Percentiles rank a stretch among this genome's conserved stretches.
phyloP scores from a whole-genome alignment of 2,797 vertebrate genomes.

The Gymnocypris eckloni region DNA sequence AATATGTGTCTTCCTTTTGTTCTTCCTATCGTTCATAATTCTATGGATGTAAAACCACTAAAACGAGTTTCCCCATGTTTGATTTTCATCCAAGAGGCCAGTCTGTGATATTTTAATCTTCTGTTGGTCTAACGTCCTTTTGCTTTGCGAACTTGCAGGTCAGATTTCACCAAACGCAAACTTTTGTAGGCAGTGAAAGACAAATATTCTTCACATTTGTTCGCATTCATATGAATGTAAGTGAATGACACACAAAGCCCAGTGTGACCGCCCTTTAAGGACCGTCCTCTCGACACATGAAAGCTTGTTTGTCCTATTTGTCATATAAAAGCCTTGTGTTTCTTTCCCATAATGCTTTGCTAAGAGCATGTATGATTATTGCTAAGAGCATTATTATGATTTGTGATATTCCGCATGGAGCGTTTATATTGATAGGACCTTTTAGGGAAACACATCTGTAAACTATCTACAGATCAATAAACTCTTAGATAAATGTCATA shows the following conservation, averaged over 20 bases:
- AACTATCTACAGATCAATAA: slow-evolving; percentile 53
- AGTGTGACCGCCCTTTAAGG: background rate
- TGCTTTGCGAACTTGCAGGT: background rate
- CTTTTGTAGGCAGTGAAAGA: slow-evolving; percentile 14
- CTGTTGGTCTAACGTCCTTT: background rate
- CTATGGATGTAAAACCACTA: background rate
- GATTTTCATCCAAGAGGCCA: background rate
- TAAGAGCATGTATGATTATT: slow-evolving; percentile 44
- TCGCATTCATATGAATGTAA: slow-evolving; percentile 4
- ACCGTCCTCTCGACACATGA: background rate
- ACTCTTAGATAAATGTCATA: slow-evolving; percentile 49
- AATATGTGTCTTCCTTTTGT: background rate
- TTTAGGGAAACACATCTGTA: slow-evolving; percentile 48
- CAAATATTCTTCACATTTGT: slow-evolving; percentile 32
- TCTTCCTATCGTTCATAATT: background rate
- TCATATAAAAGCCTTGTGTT: slow-evolving; percentile 31
- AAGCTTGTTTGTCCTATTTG: slow-evolving; percentile 45
- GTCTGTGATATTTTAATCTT: background rate
- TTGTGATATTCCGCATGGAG: slow-evolving; percentile 11
- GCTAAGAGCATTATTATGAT: slow-evolving; percentile 45
- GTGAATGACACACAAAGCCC: slow-evolving; percentile 21
- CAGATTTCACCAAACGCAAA: slow-evolving; percentile 9
- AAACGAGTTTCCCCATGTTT: background rate
- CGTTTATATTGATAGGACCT: slow-evolving; percentile 38
- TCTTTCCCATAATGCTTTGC: slow-evolving; percentile 36